Base-by-base conservation (phyloP, 2,888 invertebrate genomes). In the Hanleya hanleyi region DNA sequence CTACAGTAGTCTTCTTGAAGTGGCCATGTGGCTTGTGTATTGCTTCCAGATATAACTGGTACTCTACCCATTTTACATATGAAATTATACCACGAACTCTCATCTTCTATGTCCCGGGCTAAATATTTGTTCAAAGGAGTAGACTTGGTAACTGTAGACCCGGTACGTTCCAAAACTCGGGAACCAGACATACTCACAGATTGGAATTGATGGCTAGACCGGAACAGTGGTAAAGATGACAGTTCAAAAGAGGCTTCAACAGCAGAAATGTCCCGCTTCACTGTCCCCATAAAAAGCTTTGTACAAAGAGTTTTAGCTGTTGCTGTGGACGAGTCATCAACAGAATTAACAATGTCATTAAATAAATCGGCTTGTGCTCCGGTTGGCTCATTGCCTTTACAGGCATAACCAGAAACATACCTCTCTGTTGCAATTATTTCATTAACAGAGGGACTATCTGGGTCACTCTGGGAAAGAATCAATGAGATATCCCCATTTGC, bases 401-500 rank as follows among this genome's bases (percentile, higher is more conserved):
- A 83, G 74, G 77, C 66, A 71, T 75, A 68, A 71, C 80, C 33
- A 74, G 75, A 62, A 68, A 77, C 35, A 79, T 73, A 73, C 33
- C 37, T 64, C 37, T 73, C 70, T 4, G 65, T 36, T 1, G 51
- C 70, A 15, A 73, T 64, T 7, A 81, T 82, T 22, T 81, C 81
- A 70, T 78, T 41, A 22, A 69, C 76, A 22, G 77, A 77, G n/a
- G 78, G 78, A 74, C 75, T 81, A 32, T 80, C 69, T 36, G 77
- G 73, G 18, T 61, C 9, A 67, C 74, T 78, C 7, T 73, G 78
- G 75, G 37, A 79, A 15, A 81, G 26, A 37, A 82, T 81, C 1
- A 83, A 26, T 0, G 75, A 77, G n/a, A 82, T 73, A 64, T 83
- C 79, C 1, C 79, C 76, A 76, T 79, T 79, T 12, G 79, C 79